These are phyloP conservation scores for Pteronura brasiliensis DNA, from an alignment of 2,113 vertebrate species.

Conservation along the genomic window DNA sequence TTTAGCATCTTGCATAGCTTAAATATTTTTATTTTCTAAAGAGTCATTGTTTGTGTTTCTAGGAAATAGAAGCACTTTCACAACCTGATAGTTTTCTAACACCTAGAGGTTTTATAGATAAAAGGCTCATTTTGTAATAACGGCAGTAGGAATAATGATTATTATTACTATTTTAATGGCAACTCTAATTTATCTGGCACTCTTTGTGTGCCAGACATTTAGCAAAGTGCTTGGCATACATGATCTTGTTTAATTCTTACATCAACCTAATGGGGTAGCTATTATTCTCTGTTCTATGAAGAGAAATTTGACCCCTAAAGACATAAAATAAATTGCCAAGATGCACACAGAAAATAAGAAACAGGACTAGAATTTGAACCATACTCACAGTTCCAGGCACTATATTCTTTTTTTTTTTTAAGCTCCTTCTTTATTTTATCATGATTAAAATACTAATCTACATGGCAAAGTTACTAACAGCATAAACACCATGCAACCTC, in stretches of 20 bases:
- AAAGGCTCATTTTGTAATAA: background rate
- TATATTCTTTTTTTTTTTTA: background rate
- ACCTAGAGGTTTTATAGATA: background rate
- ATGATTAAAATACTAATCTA: background rate
- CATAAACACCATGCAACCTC: background rate
- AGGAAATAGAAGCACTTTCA: background rate
- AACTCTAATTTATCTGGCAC: background rate
- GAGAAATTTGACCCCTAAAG: background rate
- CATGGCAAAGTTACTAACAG: background rate
- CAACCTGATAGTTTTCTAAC: background rate
- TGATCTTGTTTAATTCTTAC: background rate
- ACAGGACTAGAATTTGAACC: background rate
- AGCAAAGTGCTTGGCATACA: background rate
- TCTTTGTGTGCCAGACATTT: background rate
- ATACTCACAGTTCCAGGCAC: background rate
- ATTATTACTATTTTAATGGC: background rate
- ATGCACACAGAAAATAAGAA: background rate
- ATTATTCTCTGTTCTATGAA: background rate
- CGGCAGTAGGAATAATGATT: background rate
- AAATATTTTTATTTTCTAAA: constrained; percentile 4
- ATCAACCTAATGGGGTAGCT: background rate
- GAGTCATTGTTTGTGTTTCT: background rate
- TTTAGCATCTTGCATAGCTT: background rate
- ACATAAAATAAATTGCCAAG: background rate
- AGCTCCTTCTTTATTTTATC: background rate